Conservation (phyloP, 2,888 invertebrate species). For the Esperia sulphurella region DNA sequence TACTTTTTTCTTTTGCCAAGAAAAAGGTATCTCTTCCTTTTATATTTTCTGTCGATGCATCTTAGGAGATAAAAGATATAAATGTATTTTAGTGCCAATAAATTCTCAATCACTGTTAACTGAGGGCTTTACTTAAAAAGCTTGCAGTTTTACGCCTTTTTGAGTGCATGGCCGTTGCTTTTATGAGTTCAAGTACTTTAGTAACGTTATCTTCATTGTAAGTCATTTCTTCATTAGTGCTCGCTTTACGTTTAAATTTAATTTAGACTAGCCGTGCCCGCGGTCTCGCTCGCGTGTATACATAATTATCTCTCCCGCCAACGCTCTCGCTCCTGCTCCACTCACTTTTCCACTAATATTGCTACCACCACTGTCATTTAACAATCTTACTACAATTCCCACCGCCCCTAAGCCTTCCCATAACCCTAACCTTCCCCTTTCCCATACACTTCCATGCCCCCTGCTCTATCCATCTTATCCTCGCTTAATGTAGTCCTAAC, state of each 20-base stretch:
- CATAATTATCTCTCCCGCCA: no score
- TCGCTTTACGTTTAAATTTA: neutral
- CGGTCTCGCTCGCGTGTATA: no score
- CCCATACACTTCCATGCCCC: no score
- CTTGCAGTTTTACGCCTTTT: neutral
- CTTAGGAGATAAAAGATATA: constrained; percentile 3
- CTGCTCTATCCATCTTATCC: no score
- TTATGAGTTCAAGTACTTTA: neutral
- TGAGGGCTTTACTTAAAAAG: neutral
- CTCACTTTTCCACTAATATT: no score
- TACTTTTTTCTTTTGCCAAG: constrained; percentile 10
- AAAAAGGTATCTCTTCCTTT: constrained; percentile 10
- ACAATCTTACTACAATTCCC: no score
- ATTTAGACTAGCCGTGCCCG: no score
- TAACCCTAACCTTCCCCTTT: no score
- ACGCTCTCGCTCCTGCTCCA: no score
- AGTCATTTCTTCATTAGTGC: neutral
- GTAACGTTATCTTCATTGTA: neutral
- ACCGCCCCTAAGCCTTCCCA: no score
- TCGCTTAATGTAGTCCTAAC: no score
- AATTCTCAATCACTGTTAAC: constrained; percentile 3
- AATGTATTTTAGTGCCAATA: constrained; percentile 6
- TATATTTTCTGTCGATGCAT: constrained; percentile 2
- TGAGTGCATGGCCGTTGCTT: neutral
- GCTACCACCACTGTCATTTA: no score